Percentiles rank a stretch among this genome's conserved stretches.
Evolutionary conservation across 2,113 vertebrate species (phyloP).

Genomic region (Vanacampus margaritifer): DNA sequence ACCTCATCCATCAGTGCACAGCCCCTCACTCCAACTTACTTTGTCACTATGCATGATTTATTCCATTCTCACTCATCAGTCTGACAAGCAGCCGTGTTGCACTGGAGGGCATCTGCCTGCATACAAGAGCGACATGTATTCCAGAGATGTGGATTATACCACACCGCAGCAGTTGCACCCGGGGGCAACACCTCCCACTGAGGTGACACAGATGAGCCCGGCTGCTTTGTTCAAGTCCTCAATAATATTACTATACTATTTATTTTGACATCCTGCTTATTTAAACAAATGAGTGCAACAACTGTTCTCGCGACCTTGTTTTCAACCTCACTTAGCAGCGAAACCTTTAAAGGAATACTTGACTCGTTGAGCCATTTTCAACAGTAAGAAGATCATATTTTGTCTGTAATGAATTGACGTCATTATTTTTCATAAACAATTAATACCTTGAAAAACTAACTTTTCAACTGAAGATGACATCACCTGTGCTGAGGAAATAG

Average conservation of each 20-base stretch:
- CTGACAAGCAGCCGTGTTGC: neutral
- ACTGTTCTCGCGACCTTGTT: too few relatives aligned
- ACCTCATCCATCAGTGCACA: neutral
- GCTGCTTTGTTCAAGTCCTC: neutral
- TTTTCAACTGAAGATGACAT: too few relatives aligned
- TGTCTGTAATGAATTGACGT: too few relatives aligned
- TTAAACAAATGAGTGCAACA: too few relatives aligned
- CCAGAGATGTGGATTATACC: neutral
- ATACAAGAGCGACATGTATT: neutral
- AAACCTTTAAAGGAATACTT: too few relatives aligned
- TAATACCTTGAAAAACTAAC: too few relatives aligned
- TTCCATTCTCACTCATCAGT: neutral
- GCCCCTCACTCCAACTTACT: neutral
- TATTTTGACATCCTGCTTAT: neutral
- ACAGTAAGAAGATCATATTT: too few relatives aligned
- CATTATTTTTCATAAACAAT: too few relatives aligned
- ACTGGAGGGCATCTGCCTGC: neutral
- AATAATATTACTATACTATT: neutral
- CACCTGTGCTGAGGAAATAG: too few relatives aligned
- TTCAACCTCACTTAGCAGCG: too few relatives aligned
- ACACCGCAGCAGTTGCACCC: neutral
- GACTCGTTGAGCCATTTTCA: too few relatives aligned
- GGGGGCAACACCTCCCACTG: neutral
- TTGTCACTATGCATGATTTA: conserved; percentile 20
- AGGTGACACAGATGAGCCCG: neutral